These are phyloP conservation scores for Pollenia labialis DNA, from an alignment of 2,888 invertebrate species.

Conservation along the genomic window DNA sequence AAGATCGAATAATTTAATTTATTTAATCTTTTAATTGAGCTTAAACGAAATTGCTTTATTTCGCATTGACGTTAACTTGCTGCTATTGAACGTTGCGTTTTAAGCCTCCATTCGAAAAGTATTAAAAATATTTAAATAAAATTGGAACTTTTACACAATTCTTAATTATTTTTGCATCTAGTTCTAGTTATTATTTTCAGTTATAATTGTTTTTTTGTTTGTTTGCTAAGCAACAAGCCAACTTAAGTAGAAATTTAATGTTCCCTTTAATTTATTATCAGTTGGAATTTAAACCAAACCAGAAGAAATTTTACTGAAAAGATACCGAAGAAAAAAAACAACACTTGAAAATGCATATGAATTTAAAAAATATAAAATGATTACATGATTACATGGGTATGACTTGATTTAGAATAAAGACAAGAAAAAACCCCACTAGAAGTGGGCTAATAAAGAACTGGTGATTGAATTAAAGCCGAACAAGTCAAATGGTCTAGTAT, in stretches of 20 bases:
- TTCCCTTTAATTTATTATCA: not conserved
- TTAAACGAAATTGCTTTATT: not conserved
- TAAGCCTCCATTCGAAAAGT: not conserved
- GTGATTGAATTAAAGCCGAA: no score
- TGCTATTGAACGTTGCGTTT: not conserved
- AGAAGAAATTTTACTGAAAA: not conserved
- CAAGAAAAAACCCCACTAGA: not conserved
- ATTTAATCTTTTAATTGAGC: not conserved
- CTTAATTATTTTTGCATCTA: not conserved
- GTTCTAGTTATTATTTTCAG: not conserved
- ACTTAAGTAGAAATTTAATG: not conserved
- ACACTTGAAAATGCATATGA: constrained; percentile 9
- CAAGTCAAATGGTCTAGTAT: no score
- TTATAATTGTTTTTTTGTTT: not conserved
- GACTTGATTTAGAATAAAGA: not conserved
- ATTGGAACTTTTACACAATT: not conserved
- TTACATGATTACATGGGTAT: not conserved
- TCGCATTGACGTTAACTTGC: not conserved
- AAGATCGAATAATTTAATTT: not conserved
- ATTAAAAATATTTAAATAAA: not conserved
- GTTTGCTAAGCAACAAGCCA: not conserved
- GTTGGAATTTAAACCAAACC: not conserved
- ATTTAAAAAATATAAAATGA: not conserved
- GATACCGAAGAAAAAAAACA: not conserved
- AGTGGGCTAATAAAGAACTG: no score